Conservation (phyloP, 2,888 invertebrate species). For the Drosophila koepferae region DNA sequence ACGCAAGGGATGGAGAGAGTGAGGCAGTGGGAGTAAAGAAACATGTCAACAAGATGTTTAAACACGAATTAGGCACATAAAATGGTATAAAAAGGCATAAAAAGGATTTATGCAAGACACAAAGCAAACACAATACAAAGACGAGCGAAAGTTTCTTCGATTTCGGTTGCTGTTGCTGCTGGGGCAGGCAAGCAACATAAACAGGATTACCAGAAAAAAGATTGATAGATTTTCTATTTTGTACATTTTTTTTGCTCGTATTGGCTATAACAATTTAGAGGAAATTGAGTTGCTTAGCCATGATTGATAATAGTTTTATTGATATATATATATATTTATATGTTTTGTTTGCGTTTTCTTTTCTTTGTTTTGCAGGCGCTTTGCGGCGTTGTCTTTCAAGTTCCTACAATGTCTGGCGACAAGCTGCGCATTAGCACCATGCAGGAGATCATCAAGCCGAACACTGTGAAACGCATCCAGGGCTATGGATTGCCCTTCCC, state of each 20-base stretch:
- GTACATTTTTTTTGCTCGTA: constrained; percentile 17
- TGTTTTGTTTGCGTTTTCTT: background rate
- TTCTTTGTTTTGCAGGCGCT: constrained; percentile 90
- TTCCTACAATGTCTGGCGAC: constrained; percentile 95
- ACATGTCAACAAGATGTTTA: constrained; percentile 78
- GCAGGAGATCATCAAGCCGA: constrained; percentile 95
- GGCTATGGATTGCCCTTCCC: constrained; percentile 97
- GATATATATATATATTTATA: constrained; percentile 42
- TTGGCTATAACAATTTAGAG: constrained; percentile 44
- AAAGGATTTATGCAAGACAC: constrained; percentile 78
- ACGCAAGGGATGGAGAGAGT: background rate
- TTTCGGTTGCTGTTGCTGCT: constrained; percentile 9
- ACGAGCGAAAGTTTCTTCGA: constrained; percentile 10
- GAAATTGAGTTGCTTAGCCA: constrained; percentile 68
- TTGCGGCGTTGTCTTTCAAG: constrained; percentile 95
- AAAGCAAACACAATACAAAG: constrained; percentile 52
- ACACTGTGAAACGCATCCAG: constrained; percentile 94
- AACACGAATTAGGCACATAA: constrained; percentile 80
- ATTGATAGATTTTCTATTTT: constrained; percentile 72
- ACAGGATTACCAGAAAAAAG: constrained; percentile 73
- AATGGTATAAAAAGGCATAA: constrained; percentile 56
- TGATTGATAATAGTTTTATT: constrained; percentile 68
- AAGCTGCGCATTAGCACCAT: constrained; percentile 93
- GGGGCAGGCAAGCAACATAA: constrained; percentile 53
- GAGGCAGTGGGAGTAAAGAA: constrained; percentile 3